Evolutionary conservation across 2,888 invertebrate species (phyloP).

Genomic region (Lochmaea crataegi): DNA sequence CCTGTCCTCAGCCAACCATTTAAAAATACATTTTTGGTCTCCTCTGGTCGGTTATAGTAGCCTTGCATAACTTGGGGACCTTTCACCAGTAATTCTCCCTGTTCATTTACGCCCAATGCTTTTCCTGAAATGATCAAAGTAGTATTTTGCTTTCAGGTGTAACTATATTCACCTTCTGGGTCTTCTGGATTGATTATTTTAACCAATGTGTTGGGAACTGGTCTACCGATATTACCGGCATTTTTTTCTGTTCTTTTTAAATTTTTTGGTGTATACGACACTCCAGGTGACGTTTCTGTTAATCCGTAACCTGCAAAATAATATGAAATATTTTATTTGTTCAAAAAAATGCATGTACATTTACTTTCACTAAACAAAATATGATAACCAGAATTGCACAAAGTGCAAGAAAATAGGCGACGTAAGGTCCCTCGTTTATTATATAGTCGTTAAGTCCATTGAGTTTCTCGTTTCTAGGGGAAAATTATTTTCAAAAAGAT

Average conservation of each 20-base stretch:
- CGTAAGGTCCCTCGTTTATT: too few species aligned
- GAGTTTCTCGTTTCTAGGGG: too few species aligned
- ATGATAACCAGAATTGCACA: too few species aligned
- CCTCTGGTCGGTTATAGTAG: conserved; percentile 80
- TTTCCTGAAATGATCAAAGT: conserved; percentile 15
- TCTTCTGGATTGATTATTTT: conserved; percentile 71
- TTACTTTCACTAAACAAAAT: too few species aligned
- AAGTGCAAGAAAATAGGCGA: too few species aligned
- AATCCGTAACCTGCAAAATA: conserved; percentile 73
- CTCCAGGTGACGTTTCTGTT: conserved; percentile 77
- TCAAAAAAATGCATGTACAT: too few species aligned
- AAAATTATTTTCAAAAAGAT: too few species aligned
- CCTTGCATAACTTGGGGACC: conserved; percentile 89
- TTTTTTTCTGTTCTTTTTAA: conserved; percentile 26
- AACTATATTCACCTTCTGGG: conserved; percentile 38
- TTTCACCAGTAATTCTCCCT: conserved; percentile 79
- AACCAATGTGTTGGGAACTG: conserved; percentile 72
- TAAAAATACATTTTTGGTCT: conserved; percentile 65
- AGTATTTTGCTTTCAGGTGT: not conserved
- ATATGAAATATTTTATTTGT: not conserved
- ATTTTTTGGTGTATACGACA: conserved; percentile 61
- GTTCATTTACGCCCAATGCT: conserved; percentile 44
- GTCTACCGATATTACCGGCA: conserved; percentile 68
- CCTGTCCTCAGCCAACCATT: conserved; percentile 83
- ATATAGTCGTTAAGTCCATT: too few species aligned